Conservation (phyloP, 2,888 invertebrate species). For the Acronicta psi region DNA sequence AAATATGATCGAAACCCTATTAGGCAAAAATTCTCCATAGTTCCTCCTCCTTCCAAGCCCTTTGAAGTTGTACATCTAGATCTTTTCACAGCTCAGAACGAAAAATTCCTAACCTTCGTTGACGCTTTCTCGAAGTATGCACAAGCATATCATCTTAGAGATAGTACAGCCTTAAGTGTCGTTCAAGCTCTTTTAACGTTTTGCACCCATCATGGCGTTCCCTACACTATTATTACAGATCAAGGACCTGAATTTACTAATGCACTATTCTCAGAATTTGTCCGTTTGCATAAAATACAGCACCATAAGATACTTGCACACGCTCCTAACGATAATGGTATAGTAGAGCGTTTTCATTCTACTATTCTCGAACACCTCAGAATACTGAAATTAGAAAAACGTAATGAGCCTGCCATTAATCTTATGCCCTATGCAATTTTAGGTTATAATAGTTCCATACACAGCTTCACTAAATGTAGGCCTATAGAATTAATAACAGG, state of each 20-base stretch:
- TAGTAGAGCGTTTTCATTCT: conserved; percentile 30
- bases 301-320: conserved; percentile 42
- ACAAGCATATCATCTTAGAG: conserved; percentile 42
- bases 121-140: conserved; percentile 44
- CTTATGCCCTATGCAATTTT: conserved; percentile 40
- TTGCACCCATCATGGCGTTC: conserved; percentile 38
- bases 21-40: conserved; percentile 12
- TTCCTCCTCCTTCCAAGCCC: conserved; percentile 8
- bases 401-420: conserved; percentile 19
- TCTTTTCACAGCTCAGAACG: conserved; percentile 34
- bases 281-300: conserved; percentile 32
- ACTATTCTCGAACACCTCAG: conserved; percentile 43
- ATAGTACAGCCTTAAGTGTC: conserved; percentile 40
- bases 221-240: conserved; percentile 39
- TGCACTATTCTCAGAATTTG: conserved; percentile 42
- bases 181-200: conserved; percentile 38
- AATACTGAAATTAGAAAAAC: conserved; percentile 25
- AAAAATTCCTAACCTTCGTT: conserved; percentile 49
- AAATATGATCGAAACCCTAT: conserved; percentile 47
- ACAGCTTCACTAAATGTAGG: conserved; percentile 54
- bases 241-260: conserved; percentile 33
- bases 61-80: conserved; percentile 51
- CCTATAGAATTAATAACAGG: conserved; percentile 51
- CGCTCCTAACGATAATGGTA: conserved; percentile 46
- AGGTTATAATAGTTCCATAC: conserved; percentile 49